phyloP scores from a whole-genome alignment of 2,888 invertebrate genomes.

The Drosophila testacea region DNA sequence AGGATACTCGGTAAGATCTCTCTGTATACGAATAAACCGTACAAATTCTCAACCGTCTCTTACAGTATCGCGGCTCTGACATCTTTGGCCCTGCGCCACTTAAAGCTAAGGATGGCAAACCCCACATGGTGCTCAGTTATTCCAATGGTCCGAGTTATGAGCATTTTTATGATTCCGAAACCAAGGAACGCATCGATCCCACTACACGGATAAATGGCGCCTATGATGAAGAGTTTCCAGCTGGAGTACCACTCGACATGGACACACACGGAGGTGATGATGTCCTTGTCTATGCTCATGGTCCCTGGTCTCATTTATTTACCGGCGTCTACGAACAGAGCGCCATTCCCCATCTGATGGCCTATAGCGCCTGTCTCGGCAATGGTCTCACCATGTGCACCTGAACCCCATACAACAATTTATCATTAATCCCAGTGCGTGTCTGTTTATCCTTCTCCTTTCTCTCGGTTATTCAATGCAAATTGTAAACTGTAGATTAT shows the following conservation, averaged over 20 bases:
- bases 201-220: conserved; percentile 62
- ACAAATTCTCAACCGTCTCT: not conserved
- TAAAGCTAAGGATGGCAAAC: conserved; percentile 86
- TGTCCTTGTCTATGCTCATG: conserved; percentile 91
- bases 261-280: conserved; percentile 93
- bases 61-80: conserved; percentile 76
- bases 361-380: conserved; percentile 91
- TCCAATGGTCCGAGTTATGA: conserved; percentile 90
- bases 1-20: conserved; percentile 88
- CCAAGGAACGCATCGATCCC: conserved; percentile 78
- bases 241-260: conserved; percentile 85
- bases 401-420: not conserved
- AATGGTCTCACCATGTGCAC: conserved; percentile 85
- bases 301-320: conserved; percentile 93
- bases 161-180: conserved; percentile 70
- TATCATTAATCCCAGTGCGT: conserved; percentile 39
- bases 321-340: conserved; percentile 92
- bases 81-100: conserved; percentile 71
- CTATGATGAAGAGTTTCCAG: conserved; percentile 86
- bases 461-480: conserved; percentile 44
- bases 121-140: conserved; percentile 90
- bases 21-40: not conserved
- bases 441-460: conserved; percentile 57
- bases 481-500: conserved; percentile 72
- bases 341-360: conserved; percentile 91